These are phyloP conservation scores for Xestoiulus laeticollis DNA, from an alignment of 2,888 invertebrate genomes.

Conservation along the genomic window DNA sequence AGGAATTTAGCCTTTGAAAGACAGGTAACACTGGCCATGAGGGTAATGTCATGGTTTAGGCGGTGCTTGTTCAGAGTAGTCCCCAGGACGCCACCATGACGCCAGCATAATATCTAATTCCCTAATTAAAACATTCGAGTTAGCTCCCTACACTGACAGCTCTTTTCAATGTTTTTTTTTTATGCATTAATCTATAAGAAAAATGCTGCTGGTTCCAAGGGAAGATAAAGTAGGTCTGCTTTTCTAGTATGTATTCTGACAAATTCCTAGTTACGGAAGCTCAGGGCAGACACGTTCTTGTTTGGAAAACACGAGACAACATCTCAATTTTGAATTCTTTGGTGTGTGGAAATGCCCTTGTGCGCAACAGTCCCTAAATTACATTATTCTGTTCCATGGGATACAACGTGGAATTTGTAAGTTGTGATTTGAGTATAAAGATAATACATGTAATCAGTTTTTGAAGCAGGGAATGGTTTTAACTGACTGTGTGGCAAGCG, in stretches of 20 bases:
- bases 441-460: neutral
- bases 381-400: no score
- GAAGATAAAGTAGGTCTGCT: neutral
- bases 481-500: neutral
- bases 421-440: no score
- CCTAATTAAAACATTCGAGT: conserved; percentile 36
- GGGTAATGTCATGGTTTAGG: conserved; percentile 24
- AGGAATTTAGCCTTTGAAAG: conserved; percentile 21
- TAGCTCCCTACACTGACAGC: conserved; percentile 3
- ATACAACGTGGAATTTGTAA: no score
- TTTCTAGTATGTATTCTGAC: no score
- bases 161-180: conserved; percentile 2
- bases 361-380: no score
- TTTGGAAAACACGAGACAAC: no score
- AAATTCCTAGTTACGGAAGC: no score
- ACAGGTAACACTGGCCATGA: conserved; percentile 28
- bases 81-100: conserved; percentile 40
- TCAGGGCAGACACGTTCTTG: no score
- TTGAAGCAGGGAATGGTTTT: neutral
- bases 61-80: neutral
- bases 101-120: conserved; percentile 35
- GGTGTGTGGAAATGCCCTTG: no score
- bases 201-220: neutral
- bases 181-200: conserved; percentile 29
- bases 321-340: no score